phyloP scores from a whole-genome alignment of 2,888 invertebrate species.

The Netelia fuscicornis region DNA sequence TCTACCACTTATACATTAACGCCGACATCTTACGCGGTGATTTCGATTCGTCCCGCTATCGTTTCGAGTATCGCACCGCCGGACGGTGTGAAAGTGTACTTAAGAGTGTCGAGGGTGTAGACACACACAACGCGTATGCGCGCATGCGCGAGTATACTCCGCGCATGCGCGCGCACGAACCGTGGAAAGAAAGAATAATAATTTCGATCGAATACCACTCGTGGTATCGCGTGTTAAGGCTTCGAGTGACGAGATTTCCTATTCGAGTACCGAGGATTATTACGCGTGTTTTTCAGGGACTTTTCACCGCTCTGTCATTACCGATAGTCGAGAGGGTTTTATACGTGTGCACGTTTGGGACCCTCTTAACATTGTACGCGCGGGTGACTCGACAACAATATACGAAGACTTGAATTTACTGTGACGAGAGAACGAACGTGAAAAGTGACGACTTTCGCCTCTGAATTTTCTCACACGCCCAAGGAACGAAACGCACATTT shows the following conservation, averaged over 20 bases:
- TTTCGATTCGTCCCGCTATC: slow-evolving; percentile 61
- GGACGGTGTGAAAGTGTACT: slow-evolving; percentile 59
- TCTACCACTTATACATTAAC: slow-evolving; percentile 50
- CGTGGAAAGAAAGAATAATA: slow-evolving; percentile 70
- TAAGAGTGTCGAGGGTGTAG: slow-evolving; percentile 53
- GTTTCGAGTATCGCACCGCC: slow-evolving; percentile 38
- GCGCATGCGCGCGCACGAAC: too few relatives aligned
- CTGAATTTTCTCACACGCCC: slow-evolving; percentile 46
- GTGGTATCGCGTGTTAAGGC: slow-evolving; percentile 52
- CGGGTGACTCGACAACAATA: slow-evolving; percentile 22
- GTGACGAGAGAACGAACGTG: slow-evolving; percentile 55
- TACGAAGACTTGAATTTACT: slow-evolving; percentile 39
- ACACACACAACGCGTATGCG: slow-evolving; percentile 3
- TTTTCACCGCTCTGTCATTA: slow-evolving; percentile 78
- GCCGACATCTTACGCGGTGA: slow-evolving; percentile 23
- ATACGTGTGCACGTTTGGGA: slow-evolving; percentile 16
- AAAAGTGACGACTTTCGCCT: slow-evolving; percentile 48
- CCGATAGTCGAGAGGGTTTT: slow-evolving; percentile 13
- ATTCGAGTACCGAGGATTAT: slow-evolving; percentile 6
- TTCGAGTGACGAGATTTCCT: slow-evolving; percentile 23
- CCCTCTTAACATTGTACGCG: slow-evolving; percentile 26
- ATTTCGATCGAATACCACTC: slow-evolving; percentile 76
- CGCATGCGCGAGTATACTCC: too few relatives aligned
- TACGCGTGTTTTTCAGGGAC: slow-evolving; percentile 50
- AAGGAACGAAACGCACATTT: slow-evolving; percentile 27